phyloP scores from a whole-genome alignment of 53 echinoderm and acorn worm genomes.

The Patiria pectinifera region DNA sequence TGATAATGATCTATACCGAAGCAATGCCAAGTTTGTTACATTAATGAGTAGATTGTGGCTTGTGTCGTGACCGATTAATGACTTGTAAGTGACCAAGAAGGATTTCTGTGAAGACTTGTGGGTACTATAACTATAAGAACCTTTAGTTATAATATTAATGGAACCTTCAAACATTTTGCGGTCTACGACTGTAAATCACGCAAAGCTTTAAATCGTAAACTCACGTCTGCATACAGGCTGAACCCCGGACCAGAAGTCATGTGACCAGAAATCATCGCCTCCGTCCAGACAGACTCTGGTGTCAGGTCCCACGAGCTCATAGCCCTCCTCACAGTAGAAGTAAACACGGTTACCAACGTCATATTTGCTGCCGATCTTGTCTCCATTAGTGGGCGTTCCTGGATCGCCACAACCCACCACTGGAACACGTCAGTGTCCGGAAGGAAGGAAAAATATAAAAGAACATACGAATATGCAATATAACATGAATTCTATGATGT shows the following conservation, averaged over 20 bases:
- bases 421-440: background rate
- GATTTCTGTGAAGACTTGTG: too few species aligned
- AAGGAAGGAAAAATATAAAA: background rate
- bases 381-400: constrained; percentile 27
- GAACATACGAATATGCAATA: background rate
- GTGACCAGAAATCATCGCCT: constrained; percentile 12
- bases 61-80: too few species aligned
- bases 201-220: background rate
- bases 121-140: too few species aligned
- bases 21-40: too few species aligned
- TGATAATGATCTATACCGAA: too few species aligned
- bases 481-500: too few species aligned
- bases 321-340: constrained; percentile 57
- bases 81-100: too few species aligned
- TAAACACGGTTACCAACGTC: constrained; percentile 19
- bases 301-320: constrained; percentile 22
- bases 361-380: constrained; percentile 33
- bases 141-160: too few species aligned
- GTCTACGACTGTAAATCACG: background rate
- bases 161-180: too few species aligned
- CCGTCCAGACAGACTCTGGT: constrained; percentile 34
- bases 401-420: constrained; percentile 59
- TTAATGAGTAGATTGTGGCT: too few species aligned
- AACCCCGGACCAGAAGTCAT: constrained; percentile 52
- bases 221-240: constrained; percentile 70